Evolutionary conservation across 2,113 vertebrate species (phyloP).

Genomic region (Oncorhynchus nerka): DNA sequence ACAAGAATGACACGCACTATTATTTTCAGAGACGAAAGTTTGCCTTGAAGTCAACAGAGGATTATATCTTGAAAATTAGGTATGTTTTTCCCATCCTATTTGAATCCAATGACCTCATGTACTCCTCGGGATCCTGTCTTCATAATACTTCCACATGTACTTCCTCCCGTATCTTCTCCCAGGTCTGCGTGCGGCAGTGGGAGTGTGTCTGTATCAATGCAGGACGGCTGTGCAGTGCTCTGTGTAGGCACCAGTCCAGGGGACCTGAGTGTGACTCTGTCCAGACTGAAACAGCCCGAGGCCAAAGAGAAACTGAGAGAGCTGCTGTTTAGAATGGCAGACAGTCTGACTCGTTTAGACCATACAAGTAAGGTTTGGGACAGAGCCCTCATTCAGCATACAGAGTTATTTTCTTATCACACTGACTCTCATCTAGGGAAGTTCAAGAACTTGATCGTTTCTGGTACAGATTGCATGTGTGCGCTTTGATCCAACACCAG

Average conservation of each 20-base stretch:
- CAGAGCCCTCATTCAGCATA: no score
- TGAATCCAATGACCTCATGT: neutral
- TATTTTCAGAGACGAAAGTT: constrained; percentile 56
- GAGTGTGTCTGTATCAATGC: constrained; percentile 42
- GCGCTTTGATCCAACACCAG: neutral
- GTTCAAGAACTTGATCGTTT: no score
- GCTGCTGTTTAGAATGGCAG: constrained; percentile 79
- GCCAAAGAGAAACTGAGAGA: constrained; percentile 73
- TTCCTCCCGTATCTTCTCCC: neutral
- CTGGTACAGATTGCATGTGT: neutral
- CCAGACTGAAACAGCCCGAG: constrained; percentile 62
- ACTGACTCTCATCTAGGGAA: neutral
- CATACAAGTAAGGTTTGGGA: constrained; percentile 17
- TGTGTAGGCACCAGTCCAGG: constrained; percentile 38
- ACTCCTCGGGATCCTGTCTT: neutral
- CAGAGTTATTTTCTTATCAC: no score
- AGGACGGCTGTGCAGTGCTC: constrained; percentile 56
- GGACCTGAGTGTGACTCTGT: constrained; percentile 62
- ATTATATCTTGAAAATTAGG: constrained; percentile 64
- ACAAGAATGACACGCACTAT: neutral
- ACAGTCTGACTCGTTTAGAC: constrained; percentile 55
- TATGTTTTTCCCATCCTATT: constrained; percentile 18
- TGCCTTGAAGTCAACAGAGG: constrained; percentile 61
- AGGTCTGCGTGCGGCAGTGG: constrained; percentile 58
- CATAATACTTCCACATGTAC: neutral